These are phyloP conservation scores for Lasioglossum vierecki DNA, from an alignment of 2,888 invertebrate genomes.

Conservation along the genomic window DNA sequence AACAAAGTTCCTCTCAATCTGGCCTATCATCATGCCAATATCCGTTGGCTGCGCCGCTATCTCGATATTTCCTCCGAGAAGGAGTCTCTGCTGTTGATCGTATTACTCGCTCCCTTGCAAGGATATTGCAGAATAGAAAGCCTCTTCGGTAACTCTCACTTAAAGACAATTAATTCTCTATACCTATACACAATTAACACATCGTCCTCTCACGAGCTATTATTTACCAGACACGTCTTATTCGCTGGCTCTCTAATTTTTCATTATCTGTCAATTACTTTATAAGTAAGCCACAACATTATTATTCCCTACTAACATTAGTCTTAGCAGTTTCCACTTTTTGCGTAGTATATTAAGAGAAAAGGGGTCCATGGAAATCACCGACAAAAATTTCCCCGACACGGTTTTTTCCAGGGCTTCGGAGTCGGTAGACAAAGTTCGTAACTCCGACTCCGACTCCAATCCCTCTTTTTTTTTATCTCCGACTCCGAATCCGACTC, in stretches of 20 bases:
- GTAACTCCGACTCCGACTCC: too few species aligned
- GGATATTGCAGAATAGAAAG: conserved; percentile 55
- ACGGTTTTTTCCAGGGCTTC: too few species aligned
- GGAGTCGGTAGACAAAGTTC: too few species aligned
- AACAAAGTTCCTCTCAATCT: conserved; percentile 73
- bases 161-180: conserved; percentile 37
- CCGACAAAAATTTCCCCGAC: too few species aligned
- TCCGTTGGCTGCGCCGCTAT: conserved; percentile 61
- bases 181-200: conserved; percentile 26
- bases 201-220: not conserved
- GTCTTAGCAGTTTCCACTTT: too few species aligned
- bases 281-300: not conserved
- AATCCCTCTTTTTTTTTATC: too few species aligned
- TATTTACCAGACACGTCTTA: not conserved
- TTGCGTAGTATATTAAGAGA: too few species aligned
- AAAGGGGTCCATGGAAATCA: too few species aligned
- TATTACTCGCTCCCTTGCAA: conserved; percentile 58
- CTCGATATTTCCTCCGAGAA: conserved; percentile 65
- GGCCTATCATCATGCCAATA: conserved; percentile 72
- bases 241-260: not conserved
- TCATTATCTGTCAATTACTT: not conserved
- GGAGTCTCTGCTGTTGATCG: conserved; percentile 61
- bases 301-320: not conserved
- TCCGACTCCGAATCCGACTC: too few species aligned
- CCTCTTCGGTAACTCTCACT: conserved; percentile 28